Evolutionary conservation across 2,888 invertebrate genomes (phyloP), one percentile per base, ranked within the genome.

Genomic region (Watsonalla cultraria): DNA sequence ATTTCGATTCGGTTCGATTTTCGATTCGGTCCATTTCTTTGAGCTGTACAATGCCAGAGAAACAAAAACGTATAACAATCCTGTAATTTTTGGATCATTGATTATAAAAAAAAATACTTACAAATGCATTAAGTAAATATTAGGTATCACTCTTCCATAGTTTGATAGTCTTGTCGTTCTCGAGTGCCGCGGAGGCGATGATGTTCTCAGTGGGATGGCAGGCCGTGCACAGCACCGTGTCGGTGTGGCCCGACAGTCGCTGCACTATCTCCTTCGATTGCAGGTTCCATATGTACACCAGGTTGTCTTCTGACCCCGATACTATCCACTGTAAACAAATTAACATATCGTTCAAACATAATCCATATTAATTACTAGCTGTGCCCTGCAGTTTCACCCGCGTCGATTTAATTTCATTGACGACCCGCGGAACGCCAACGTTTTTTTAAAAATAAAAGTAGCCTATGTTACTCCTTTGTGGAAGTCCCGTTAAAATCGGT

Each of bases 201-300:
- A 99, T 98, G 85, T 99, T 99, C 85, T 99, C 98, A 49, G 98
- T 98, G 56, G 99, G 99, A 86, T 99, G 99, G 85, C 99, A 99
- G 5, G 99, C 98, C 24, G 99, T 99, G 78, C 99, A 99, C 33
- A 99, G 92, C 8, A 99, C 99, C 5, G 92, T 94, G 94, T 99
- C 98, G 63, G 98, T 97, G 82, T 99, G 99, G 0, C 99, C 99
- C 71, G 97, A 96, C 59, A 99, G 91, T 87, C 98, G 97, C 88
- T 99, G 99, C 56, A 99, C 99, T 57, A 99, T 96, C 92, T 99
- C 99, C 89, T 99, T 99, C 11, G 99, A 98, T 83, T 99, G 99
- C 63, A 99, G 92, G 92, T 99, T 99, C 99, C 99, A 99, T 73
- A 99, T 98, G 82, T 99, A 99, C 0, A 99, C 98, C 92, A 97